These are phyloP conservation scores for Sebastes cheni DNA, from an alignment of 2,797 vertebrate genomes.

Conservation along the genomic window DNA sequence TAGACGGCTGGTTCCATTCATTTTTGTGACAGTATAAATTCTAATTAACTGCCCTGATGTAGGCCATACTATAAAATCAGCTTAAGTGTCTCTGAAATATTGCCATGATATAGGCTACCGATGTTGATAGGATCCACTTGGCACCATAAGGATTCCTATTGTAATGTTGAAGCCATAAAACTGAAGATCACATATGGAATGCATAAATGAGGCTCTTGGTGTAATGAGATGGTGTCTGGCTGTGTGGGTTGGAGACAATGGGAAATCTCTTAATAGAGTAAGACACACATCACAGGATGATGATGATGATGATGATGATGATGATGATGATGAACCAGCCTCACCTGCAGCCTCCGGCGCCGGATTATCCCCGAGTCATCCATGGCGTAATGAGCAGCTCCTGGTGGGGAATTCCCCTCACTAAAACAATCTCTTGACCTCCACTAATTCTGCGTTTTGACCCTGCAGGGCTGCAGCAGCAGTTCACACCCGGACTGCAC, in stretches of 20 bases:
- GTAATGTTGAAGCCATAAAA: neutral
- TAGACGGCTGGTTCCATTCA: neutral
- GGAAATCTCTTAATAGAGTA: neutral
- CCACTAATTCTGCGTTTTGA: neutral
- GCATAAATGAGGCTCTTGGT: neutral
- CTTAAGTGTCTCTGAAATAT: neutral
- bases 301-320: neutral
- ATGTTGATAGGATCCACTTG: neutral
- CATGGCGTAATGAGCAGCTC: conserved; percentile 71
- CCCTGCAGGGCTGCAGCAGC: conserved; percentile 48
- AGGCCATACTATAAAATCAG: neutral
- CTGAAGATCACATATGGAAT: neutral
- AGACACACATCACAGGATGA: neutral
- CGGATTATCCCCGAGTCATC: conserved; percentile 91
- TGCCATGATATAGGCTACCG: neutral
- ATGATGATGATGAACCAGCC: conserved; percentile 35
- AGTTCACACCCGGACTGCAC: conserved; percentile 25
- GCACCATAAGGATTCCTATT: neutral
- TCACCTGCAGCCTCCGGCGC: conserved; percentile 90
- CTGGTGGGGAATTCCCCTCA: conserved; percentile 28
- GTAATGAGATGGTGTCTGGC: neutral
- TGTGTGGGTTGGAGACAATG: neutral
- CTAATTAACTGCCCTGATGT: neutral
- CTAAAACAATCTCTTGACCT: conserved; percentile 14
- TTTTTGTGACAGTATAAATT: neutral